A percentile compares a stretch with the other conserved stretches of the same genome.
phyloP scores from a whole-genome alignment of 2,888 invertebrate genomes.

The Chrysolina americana region DNA sequence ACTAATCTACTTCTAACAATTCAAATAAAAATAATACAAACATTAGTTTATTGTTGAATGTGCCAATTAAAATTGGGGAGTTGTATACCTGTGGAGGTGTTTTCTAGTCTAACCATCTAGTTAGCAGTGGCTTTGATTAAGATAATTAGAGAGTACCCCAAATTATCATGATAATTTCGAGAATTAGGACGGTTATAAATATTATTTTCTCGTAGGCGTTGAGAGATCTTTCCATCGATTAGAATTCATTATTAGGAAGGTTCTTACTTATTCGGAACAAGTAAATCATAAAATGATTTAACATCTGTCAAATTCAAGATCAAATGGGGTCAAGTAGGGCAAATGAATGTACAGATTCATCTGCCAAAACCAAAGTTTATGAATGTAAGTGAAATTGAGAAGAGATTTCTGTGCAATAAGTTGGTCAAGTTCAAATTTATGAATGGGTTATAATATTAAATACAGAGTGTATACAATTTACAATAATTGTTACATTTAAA shows the following conservation, averaged over 20 bases:
- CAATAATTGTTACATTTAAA: too few relatives aligned
- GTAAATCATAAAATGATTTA: not conserved
- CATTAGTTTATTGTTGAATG: not conserved
- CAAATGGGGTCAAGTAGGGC: not conserved
- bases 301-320: not conserved
- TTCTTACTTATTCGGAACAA: slow-evolving; percentile 4
- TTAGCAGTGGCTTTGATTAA: not conserved
- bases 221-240: not conserved
- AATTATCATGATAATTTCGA: not conserved
- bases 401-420: not conserved
- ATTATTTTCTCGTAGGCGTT: not conserved
- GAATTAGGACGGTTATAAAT: not conserved
- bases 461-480: too few relatives aligned
- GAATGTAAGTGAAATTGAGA: not conserved
- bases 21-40: not conserved
- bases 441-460: too few relatives aligned
- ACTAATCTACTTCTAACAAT: not conserved
- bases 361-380: not conserved
- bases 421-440: too few relatives aligned
- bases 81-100: not conserved
- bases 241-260: not conserved
- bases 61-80: not conserved
- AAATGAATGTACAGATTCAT: not conserved
- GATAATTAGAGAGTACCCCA: slow-evolving; percentile 2
- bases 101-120: not conserved